Evolutionary conservation across 1,140 invertebrate genomes (phyloP).

Genomic region (Drosophila novamexicana): DNA sequence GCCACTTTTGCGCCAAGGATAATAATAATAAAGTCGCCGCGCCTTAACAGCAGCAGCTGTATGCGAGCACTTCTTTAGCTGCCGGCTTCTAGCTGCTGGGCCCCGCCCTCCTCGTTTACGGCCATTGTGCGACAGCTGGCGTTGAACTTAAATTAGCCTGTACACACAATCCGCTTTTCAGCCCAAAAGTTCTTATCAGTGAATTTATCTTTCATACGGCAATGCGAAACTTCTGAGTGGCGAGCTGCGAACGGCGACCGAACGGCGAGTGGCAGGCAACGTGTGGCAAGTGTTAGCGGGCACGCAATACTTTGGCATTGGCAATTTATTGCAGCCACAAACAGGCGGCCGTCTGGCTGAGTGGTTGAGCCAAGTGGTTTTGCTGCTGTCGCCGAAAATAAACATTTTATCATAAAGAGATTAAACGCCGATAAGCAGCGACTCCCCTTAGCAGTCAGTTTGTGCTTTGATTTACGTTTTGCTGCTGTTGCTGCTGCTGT

Average conservation of each 20-base stretch:
- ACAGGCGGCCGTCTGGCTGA: conserved; percentile 29
- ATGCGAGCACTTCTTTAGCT: conserved; percentile 13
- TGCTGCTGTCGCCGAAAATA: conserved; percentile 74
- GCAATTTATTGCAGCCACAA: conserved; percentile 74
- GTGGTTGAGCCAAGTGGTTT: conserved; percentile 47
- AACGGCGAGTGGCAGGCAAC: neutral
- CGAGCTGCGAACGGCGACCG: neutral
- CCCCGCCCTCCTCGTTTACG: conserved; percentile 30
- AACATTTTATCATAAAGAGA: conserved; percentile 83
- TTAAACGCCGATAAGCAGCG: conserved; percentile 76
- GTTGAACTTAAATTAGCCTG: conserved; percentile 83
- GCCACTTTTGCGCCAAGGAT: conserved; percentile 66
- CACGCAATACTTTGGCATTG: conserved; percentile 62
- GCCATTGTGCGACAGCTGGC: conserved; percentile 66
- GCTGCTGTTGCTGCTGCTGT: conserved; percentile 34
- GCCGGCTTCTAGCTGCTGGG: conserved; percentile 16
- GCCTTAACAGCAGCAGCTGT: conserved; percentile 63
- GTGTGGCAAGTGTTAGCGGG: conserved; percentile 40
- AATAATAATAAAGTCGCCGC: conserved; percentile 80
- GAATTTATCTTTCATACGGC: conserved; percentile 82
- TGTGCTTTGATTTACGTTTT: conserved; percentile 72
- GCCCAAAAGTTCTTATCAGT: conserved; percentile 74
- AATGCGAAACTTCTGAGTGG: conserved; percentile 60
- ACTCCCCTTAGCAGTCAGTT: conserved; percentile 22
- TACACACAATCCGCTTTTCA: conserved; percentile 73